Evolutionary conservation across 1,140 invertebrate species (phyloP).

Genomic region (Nasonia vitripennis): DNA sequence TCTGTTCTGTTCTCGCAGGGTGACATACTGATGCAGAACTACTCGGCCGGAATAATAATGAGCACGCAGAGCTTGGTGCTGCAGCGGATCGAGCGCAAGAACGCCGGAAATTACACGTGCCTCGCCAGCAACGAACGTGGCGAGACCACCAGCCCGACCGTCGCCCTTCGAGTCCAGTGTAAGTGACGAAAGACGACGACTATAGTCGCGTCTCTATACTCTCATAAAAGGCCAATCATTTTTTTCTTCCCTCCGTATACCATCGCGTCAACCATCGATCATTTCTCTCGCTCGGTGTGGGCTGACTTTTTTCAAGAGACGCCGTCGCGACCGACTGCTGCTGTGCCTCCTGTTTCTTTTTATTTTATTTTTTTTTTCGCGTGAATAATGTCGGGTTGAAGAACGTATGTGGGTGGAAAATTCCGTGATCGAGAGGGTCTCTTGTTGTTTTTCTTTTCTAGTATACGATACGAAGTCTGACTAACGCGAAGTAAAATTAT

Average conservation of each 20-base stretch:
- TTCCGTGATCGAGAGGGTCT: too few species aligned
- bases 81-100: slow-evolving; percentile 87
- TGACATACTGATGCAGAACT: slow-evolving; percentile 85
- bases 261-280: neutral
- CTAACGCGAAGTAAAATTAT: too few species aligned
- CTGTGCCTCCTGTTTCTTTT: neutral
- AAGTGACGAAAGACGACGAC: slow-evolving; percentile 72
- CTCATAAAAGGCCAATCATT: slow-evolving; percentile 1
- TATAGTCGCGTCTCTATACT: neutral
- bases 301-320: neutral
- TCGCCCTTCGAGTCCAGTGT: slow-evolving; percentile 89
- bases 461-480: too few species aligned
- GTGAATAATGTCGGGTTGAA: too few species aligned
- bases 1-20: slow-evolving; percentile 77
- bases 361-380: too few species aligned
- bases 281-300: neutral
- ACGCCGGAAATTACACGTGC: slow-evolving; percentile 90
- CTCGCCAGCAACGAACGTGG: slow-evolving; percentile 87
- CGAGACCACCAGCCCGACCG: slow-evolving; percentile 86
- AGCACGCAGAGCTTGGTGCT: slow-evolving; percentile 91
- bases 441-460: too few species aligned
- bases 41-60: slow-evolving; percentile 89
- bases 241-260: neutral
- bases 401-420: too few species aligned
- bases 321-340: neutral